These are phyloP conservation scores for Diabrotica undecimpunctata DNA, from an alignment of 1,140 invertebrate genomes.

Conservation along the genomic window DNA sequence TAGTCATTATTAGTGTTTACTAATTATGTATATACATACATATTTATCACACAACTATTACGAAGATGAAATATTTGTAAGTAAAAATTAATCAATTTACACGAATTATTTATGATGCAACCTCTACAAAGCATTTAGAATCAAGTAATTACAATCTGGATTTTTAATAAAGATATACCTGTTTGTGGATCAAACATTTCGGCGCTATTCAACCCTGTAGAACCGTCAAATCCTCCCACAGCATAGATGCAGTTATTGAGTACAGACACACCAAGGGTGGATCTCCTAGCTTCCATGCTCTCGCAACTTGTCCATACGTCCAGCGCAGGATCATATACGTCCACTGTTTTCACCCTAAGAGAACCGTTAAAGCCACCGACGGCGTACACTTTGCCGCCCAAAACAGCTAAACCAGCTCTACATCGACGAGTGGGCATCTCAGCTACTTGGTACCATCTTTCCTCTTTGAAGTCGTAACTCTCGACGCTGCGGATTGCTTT, in stretches of 20 bases:
- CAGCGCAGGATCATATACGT: slow-evolving; percentile 80
- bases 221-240: slow-evolving; percentile 90
- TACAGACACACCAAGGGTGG: slow-evolving; percentile 90
- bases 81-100: too few species aligned
- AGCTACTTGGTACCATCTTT: slow-evolving; percentile 75
- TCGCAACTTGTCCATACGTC: slow-evolving; percentile 83
- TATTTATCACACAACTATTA: too few species aligned
- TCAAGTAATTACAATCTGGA: too few species aligned
- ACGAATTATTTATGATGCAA: too few species aligned
- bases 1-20: too few species aligned
- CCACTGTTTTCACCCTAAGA: slow-evolving; percentile 83
- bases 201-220: slow-evolving; percentile 86
- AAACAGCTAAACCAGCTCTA: slow-evolving; percentile 78
- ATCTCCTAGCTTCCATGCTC: slow-evolving; percentile 85
- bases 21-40: too few species aligned
- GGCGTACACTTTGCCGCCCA: slow-evolving; percentile 83
- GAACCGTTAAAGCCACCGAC: slow-evolving; percentile 87
- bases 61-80: too few species aligned
- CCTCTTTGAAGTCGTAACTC: slow-evolving; percentile 83
- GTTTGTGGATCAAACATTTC: slow-evolving; percentile 83
- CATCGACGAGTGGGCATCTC: slow-evolving; percentile 86
- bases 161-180: slow-evolving; percentile 60
- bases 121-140: too few species aligned
- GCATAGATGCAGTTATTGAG: slow-evolving; percentile 86
- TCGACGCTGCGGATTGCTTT: slow-evolving; percentile 93